Percentiles rank a stretch among this genome's conserved stretches.
Conservation (phyloP, 1,140 invertebrate genomes). For the Babylonia areolata region DNA sequence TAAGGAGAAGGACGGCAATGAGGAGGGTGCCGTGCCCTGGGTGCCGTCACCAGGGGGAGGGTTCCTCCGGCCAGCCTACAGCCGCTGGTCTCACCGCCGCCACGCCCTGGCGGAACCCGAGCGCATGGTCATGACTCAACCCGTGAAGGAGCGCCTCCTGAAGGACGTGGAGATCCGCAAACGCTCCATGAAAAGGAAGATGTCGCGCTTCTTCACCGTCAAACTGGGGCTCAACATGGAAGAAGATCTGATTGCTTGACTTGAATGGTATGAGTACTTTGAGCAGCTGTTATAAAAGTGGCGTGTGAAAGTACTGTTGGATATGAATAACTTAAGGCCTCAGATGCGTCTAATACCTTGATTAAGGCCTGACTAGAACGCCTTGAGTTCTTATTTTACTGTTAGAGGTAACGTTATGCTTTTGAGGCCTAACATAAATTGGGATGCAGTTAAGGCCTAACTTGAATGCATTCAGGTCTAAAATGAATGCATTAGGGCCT, state of each 20-base stretch:
- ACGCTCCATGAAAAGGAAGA: slow-evolving; percentile 31
- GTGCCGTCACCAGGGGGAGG: background rate
- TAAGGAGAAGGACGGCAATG: background rate
- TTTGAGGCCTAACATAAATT: no score
- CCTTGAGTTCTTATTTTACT: background rate
- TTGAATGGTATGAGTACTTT: no score
- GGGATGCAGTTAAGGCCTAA: no score
- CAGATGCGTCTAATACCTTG: background rate
- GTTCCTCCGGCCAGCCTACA: slow-evolving; percentile 14
- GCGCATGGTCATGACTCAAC: slow-evolving; percentile 46
- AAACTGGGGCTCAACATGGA: slow-evolving; percentile 39
- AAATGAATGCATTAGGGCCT: no score
- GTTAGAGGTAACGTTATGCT: background rate
- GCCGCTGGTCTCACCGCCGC: slow-evolving; percentile 33
- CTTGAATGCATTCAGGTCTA: no score
- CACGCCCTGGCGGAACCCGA: slow-evolving; percentile 47
- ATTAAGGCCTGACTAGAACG: background rate
- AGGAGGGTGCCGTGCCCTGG: background rate
- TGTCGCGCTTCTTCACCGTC: slow-evolving; percentile 41
- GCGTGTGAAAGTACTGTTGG: background rate
- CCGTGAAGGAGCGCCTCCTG: slow-evolving; percentile 41
- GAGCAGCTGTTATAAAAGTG: background rate
- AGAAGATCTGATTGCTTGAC: slow-evolving; percentile 35
- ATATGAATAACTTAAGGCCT: background rate
- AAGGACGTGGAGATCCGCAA: slow-evolving; percentile 40